phyloP scores from a whole-genome alignment of 2,797 vertebrate species.

The Chiroxiphia lanceolata region DNA sequence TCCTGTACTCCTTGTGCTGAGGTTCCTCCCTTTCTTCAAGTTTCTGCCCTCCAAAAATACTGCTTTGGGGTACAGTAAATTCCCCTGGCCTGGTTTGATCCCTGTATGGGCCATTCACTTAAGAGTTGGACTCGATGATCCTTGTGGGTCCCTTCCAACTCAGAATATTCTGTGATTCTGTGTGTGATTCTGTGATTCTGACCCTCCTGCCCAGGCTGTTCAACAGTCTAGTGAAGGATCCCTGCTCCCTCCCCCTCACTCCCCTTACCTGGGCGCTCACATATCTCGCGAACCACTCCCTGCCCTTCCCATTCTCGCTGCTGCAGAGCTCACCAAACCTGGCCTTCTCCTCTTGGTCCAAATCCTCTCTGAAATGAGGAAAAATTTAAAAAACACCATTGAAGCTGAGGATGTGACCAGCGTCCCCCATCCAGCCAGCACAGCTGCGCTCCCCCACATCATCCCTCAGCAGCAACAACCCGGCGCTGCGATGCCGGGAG shows the following conservation, averaged over 20 bases:
- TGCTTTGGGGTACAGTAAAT: background rate
- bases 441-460: fast-evolving
- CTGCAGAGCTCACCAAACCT: conserved; percentile 92
- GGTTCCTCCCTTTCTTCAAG: background rate
- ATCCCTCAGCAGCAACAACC: background rate
- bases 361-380: conserved; percentile 84
- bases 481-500: fast-evolving
- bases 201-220: background rate
- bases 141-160: background rate
- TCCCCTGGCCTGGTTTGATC: background rate
- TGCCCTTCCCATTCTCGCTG: conserved; percentile 87
- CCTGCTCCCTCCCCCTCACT: fast-evolving
- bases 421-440: background rate
- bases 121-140: background rate
- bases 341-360: conserved; percentile 95
- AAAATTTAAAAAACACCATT: fast-evolving
- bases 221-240: background rate
- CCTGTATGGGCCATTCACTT: background rate
- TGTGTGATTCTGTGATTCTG: background rate
- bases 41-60: background rate
- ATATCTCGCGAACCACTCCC: conserved; percentile 94
- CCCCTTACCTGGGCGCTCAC: conserved; percentile 92
- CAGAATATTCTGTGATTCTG: background rate
- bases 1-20: background rate
- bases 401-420: background rate